These are phyloP conservation scores for Drosophila heteroneura DNA, from an alignment of 2,888 invertebrate species.

Conservation along the genomic window DNA sequence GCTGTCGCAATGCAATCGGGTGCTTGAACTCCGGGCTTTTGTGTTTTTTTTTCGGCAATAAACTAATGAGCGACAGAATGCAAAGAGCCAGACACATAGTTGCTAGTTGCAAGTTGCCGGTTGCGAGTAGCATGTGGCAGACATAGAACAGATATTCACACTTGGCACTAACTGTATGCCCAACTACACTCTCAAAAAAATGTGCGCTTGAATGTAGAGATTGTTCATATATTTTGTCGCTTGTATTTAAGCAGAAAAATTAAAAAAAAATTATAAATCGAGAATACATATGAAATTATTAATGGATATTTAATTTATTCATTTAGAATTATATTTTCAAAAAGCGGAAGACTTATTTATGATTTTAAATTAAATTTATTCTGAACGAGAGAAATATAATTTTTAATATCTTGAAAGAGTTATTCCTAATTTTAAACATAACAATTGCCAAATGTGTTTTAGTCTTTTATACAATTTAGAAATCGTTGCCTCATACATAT, in stretches of 20 bases:
- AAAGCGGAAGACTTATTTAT: background rate
- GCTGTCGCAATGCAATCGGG: constrained; percentile 42
- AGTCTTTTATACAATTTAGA: background rate
- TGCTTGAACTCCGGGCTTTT: constrained; percentile 67
- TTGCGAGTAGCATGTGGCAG: constrained; percentile 17
- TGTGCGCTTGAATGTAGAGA: too few species aligned
- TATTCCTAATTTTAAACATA: background rate
- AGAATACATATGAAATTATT: background rate
- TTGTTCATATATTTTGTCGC: background rate
- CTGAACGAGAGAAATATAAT: background rate
- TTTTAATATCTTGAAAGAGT: background rate
- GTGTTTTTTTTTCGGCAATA: constrained; percentile 75
- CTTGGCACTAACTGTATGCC: constrained; percentile 59
- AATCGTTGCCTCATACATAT: background rate
- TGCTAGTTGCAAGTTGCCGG: constrained; percentile 11
- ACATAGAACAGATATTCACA: constrained; percentile 60
- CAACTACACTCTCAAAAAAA: constrained; percentile 17
- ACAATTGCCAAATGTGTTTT: background rate
- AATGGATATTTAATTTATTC: background rate
- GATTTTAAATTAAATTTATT: background rate
- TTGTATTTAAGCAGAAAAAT: background rate
- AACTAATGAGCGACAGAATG: constrained; percentile 82
- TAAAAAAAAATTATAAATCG: background rate
- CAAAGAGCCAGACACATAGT: constrained; percentile 58
- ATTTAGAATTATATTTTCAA: background rate